Evolutionary conservation across 2,797 vertebrate genomes (phyloP).

Genomic region (Phataginus tricuspis): DNA sequence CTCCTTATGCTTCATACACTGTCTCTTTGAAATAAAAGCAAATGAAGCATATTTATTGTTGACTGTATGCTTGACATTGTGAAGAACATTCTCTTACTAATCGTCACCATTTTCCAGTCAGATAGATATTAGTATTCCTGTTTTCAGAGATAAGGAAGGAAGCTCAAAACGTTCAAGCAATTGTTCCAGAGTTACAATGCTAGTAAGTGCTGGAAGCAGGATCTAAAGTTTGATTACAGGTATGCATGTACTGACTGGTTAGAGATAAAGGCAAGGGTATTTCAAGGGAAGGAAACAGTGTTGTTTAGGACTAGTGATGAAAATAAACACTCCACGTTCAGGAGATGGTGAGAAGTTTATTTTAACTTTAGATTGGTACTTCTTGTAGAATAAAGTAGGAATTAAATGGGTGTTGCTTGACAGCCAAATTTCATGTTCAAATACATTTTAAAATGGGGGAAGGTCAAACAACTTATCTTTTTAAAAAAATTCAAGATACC

Average conservation of each 20-base stretch:
- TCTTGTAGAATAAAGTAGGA: background rate
- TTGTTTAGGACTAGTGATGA: rapidly evolving
- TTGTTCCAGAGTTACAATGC: background rate
- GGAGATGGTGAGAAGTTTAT: background rate
- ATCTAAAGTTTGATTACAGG: background rate
- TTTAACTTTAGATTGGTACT: background rate
- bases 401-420: background rate
- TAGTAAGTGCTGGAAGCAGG: background rate
- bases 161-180: background rate
- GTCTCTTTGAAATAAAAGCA: background rate
- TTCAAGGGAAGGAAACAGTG: background rate
- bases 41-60: background rate
- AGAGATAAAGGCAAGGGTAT: rapidly evolving
- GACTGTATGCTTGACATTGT: background rate
- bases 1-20: background rate
- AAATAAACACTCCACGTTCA: background rate
- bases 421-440: background rate
- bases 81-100: background rate
- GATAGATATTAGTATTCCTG: background rate
- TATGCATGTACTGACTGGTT: too few species aligned
- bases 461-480: background rate
- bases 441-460: background rate
- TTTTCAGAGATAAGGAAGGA: background rate
- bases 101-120: background rate
- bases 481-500: background rate